These are phyloP conservation scores for Chironomus striatipennis DNA, from an alignment of 1,140 invertebrate species.

Conservation along the genomic window DNA sequence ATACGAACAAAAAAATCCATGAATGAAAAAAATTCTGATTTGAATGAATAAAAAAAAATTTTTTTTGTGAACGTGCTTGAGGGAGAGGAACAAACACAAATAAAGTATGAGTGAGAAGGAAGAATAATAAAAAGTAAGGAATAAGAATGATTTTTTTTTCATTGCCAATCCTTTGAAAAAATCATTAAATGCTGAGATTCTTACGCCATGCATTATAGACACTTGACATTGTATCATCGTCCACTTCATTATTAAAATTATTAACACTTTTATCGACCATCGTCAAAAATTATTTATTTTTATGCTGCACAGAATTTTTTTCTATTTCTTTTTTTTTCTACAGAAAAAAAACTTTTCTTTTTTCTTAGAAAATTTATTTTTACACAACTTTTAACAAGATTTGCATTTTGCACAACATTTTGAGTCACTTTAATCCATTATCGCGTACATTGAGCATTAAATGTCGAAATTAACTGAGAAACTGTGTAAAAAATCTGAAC, in stretches of 20 bases:
- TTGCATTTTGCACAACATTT: background rate
- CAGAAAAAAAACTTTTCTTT: background rate
- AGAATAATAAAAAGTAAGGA: background rate
- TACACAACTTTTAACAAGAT: background rate
- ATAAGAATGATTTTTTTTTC: background rate
- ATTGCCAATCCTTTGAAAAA: background rate
- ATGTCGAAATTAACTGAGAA: background rate
- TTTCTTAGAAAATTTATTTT: background rate
- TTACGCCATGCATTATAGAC: constrained; percentile 46
- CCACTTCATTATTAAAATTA: constrained; percentile 20
- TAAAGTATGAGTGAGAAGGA: background rate
- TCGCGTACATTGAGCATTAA: background rate
- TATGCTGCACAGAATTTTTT: too few relatives aligned
- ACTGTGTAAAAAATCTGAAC: background rate
- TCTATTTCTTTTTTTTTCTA: too few relatives aligned
- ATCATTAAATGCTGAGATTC: constrained; percentile 27
- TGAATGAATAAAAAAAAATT: too few relatives aligned
- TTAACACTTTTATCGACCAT: background rate
- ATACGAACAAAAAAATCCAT: too few relatives aligned
- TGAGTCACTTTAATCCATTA: background rate
- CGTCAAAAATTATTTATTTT: too few relatives aligned
- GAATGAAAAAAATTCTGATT: too few relatives aligned
- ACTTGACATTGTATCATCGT: constrained; percentile 45
- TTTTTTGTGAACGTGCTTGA: too few relatives aligned
- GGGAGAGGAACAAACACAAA: too few relatives aligned